Conservation (phyloP, 1,140 invertebrate species). For the Sycophila sp. region DNA sequence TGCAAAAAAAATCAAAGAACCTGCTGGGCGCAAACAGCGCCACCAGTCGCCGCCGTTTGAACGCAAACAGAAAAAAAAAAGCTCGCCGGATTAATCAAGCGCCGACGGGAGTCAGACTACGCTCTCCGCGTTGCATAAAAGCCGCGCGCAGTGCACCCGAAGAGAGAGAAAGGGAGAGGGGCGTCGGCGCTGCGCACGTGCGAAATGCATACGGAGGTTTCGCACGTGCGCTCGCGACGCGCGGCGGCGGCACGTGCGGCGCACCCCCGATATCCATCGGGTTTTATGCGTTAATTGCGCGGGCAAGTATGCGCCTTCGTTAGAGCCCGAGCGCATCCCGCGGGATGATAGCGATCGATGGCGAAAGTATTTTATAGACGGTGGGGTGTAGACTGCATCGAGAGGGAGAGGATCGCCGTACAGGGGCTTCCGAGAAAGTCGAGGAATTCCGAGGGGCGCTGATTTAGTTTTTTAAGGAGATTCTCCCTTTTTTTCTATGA, state of each 20-base stretch:
- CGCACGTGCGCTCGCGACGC: conserved; percentile 43
- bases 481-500: no score
- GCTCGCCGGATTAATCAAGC: background rate
- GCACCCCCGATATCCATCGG: conserved; percentile 10
- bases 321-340: background rate
- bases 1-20: no score
- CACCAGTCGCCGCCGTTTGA: no score
- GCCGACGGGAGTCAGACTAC: background rate
- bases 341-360: conserved; percentile 15
- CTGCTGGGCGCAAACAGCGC: no score
- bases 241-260: conserved; percentile 49
- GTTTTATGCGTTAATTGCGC: conserved; percentile 48
- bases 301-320: conserved; percentile 27
- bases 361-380: conserved; percentile 2
- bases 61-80: background rate
- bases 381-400: background rate
- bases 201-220: conserved; percentile 41
- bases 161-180: background rate
- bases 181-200: background rate
- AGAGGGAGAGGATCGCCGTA: background rate
- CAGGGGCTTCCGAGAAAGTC: background rate
- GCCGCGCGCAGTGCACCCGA: background rate
- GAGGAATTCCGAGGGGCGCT: background rate
- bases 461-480: no score
- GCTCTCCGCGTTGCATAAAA: background rate